A percentile compares a stretch with the other conserved stretches of the same genome.
Evolutionary conservation across 2,797 vertebrate genomes (phyloP).

Genomic region (Lerista edwardsae): DNA sequence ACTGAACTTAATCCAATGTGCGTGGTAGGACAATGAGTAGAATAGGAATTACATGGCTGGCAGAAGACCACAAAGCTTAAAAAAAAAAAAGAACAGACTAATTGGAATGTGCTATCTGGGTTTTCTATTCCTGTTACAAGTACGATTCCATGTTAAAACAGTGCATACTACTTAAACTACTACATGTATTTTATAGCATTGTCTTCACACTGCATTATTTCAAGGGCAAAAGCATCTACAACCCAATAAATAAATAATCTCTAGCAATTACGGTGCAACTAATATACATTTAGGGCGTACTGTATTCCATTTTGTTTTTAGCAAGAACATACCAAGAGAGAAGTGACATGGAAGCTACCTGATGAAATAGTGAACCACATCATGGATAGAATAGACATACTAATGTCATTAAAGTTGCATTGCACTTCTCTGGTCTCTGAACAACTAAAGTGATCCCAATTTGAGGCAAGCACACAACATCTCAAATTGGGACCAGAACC

Average conservation of each 20-base stretch:
- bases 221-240: conserved; percentile 38
- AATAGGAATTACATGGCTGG: conserved; percentile 3
- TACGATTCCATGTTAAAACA: conserved; percentile 22
- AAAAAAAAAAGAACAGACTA: not conserved
- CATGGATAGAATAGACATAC: fast-evolving
- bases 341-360: not conserved
- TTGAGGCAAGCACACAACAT: no score
- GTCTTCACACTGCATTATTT: conserved; percentile 28
- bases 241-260: conserved; percentile 24
- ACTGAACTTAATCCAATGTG: conserved; percentile 22
- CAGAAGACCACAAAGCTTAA: not conserved
- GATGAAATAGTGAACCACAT: no score
- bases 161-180: not conserved
- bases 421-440: not conserved
- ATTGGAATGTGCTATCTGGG: not conserved
- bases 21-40: not conserved
- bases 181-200: conserved; percentile 17
- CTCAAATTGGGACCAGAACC: no score
- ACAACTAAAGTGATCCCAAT: no score
- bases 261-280: not conserved
- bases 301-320: conserved; percentile 36
- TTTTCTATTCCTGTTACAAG: conserved; percentile 14
- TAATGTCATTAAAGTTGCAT: not conserved
- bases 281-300: conserved; percentile 19
- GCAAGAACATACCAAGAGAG: not conserved